Evolutionary conservation across 2,888 invertebrate genomes (phyloP).

Genomic region (Anthophora plumipes): DNA sequence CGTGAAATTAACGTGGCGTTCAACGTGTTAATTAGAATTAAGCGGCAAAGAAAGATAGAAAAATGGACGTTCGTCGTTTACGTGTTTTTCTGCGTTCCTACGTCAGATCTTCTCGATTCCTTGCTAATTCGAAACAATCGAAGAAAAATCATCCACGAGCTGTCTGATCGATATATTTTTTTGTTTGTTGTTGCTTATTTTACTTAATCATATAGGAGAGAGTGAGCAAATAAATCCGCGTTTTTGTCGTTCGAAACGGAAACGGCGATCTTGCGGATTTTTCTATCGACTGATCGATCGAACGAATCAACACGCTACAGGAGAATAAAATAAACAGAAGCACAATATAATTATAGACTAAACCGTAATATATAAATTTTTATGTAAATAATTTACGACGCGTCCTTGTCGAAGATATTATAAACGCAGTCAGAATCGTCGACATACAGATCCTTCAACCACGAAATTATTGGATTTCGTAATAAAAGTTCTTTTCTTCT

Average conservation of each 20-base stretch:
- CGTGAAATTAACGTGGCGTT: too few relatives aligned
- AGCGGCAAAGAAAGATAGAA: not conserved
- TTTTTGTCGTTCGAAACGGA: not conserved
- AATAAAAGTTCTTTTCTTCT: slow-evolving; percentile 63
- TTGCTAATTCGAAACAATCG: slow-evolving; percentile 22
- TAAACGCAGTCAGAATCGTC: slow-evolving; percentile 24
- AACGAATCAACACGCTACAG: slow-evolving; percentile 28
- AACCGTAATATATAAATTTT: slow-evolving; percentile 18
- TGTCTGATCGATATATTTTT: slow-evolving; percentile 19
- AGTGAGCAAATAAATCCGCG: not conserved
- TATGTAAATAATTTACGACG: slow-evolving; percentile 65
- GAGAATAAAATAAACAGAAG: slow-evolving; percentile 2
- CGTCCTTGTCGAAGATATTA: slow-evolving; percentile 44
- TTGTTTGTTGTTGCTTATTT: too few relatives aligned
- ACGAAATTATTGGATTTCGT: slow-evolving; percentile 68
- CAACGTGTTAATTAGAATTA: too few relatives aligned
- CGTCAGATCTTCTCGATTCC: slow-evolving; percentile 5
- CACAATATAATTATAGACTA: not conserved
- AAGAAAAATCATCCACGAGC: slow-evolving; percentile 12
- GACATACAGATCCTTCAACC: slow-evolving; percentile 36
- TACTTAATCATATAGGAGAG: slow-evolving; percentile 12
- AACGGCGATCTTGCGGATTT: slow-evolving; percentile 28
- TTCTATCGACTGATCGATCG: slow-evolving; percentile 35
- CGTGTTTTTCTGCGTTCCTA: slow-evolving; percentile 32
- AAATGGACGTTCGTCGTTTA: slow-evolving; percentile 29